These are phyloP conservation scores for Ornithoptera alexandrae DNA, from an alignment of 2,888 invertebrate species.

Conservation along the genomic window DNA sequence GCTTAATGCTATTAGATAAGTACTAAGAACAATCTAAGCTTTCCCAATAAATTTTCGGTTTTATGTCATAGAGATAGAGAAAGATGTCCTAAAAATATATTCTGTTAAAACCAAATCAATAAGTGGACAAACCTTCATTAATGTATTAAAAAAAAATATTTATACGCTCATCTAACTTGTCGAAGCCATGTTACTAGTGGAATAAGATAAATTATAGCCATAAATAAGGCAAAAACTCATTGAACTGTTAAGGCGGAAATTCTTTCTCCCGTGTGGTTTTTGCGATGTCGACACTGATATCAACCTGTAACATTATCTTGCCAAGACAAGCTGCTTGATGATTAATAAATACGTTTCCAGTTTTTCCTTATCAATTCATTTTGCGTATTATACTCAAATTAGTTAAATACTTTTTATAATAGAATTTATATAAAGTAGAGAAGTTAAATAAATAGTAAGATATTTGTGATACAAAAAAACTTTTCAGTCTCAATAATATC, in stretches of 20 bases:
- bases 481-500: too few relatives aligned
- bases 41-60: too few relatives aligned
- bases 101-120: not conserved
- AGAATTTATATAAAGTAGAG: too few relatives aligned
- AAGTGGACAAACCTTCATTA: not conserved
- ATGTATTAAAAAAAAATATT: slow-evolving; percentile 1
- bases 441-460: too few relatives aligned
- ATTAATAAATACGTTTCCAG: not conserved
- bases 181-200: slow-evolving; percentile 21
- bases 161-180: slow-evolving; percentile 9
- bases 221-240: slow-evolving; percentile 23
- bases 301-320: slow-evolving; percentile 8
- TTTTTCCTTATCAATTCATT: too few relatives aligned
- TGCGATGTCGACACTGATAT: slow-evolving; percentile 14
- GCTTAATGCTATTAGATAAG: too few relatives aligned
- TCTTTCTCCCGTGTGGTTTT: slow-evolving; percentile 15
- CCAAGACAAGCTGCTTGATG: not conserved
- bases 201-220: slow-evolving; percentile 25
- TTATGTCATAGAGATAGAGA: too few relatives aligned
- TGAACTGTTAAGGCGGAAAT: slow-evolving; percentile 23
- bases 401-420: too few relatives aligned
- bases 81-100: too few relatives aligned
- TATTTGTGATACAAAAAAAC: too few relatives aligned
- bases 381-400: too few relatives aligned
- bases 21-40: too few relatives aligned